Evolutionary conservation across 1,140 invertebrate species (phyloP), one percentile per base, ranked within the genome.

Genomic region (Ganaspis sp.): DNA sequence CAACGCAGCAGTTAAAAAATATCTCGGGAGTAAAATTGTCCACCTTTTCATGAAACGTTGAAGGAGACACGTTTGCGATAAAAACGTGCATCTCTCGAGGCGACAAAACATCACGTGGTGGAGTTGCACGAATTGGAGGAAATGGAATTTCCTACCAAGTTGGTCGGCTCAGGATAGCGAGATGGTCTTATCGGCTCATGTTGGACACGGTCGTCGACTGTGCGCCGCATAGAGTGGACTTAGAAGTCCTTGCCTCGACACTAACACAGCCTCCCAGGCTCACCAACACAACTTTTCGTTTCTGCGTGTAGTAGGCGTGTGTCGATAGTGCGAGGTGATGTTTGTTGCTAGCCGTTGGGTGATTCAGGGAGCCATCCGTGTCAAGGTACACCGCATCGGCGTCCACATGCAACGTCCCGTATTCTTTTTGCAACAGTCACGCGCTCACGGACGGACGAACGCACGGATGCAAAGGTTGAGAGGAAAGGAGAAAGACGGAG

Each of bases 301-400:
- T 82, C 80, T 81, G 78, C 73, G 72, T 78, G 78, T 73, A 85
- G 87, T 90, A 90, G 89, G 90, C 88, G 88, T 90, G 85, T 86
- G 88, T 89, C 87, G 89, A 91, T 90, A 90, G 87, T 87, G 85
- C 87, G 84, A 86, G 82, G 80, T 84, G 86, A 87, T 88, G 85
- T 88, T 88, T 87, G 87, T 87, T 86, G 87, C 86, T 85, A 85
- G 89, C 88, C 82, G 87, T 86, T 83, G 82, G 87, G 84, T 90
- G 87, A 90, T 90, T 91, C 89, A 90, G 90, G 87, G 90, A 90
- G 89, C 86, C 90, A 91, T 91, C 90, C 89, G 87, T 91, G 90
- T 91, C 90, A 91, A 91, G 90, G 90, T 90, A 90, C 89, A 91
- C 90, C 87, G 85, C 89, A 90, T 90, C 88, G 86, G 81, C 84